These are phyloP conservation scores for Beroe forskalii DNA, from an alignment of 37 sponge, comb jelly and placozoan species.

Conservation along the genomic window DNA sequence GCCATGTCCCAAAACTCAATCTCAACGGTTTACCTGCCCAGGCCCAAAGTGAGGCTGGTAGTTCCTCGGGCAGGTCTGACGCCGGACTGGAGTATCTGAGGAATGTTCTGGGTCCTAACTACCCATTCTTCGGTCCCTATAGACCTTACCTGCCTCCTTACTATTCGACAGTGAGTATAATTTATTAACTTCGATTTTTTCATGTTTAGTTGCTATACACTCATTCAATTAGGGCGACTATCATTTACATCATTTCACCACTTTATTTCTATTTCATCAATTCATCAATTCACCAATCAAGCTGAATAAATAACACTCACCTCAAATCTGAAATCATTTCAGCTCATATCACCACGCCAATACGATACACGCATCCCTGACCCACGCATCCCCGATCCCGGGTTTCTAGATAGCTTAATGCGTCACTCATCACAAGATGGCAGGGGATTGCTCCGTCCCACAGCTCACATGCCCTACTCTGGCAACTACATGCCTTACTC, in stretches of 20 bases:
- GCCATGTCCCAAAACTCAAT: neutral
- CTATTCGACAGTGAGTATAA: neutral
- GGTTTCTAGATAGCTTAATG: too few relatives aligned
- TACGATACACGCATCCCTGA: neutral
- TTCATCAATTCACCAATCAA: too few relatives aligned
- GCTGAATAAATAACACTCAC: too few relatives aligned
- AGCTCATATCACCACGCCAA: constrained; percentile 25
- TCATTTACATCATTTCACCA: too few relatives aligned
- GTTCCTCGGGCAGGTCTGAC: neutral
- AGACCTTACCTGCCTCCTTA: neutral
- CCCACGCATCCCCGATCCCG: too few relatives aligned
- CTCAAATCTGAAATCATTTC: too few relatives aligned
- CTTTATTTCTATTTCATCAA: too few relatives aligned
- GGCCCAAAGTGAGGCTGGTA: neutral
- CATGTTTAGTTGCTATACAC: neutral
- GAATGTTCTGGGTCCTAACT: neutral
- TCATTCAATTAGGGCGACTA: too few relatives aligned
- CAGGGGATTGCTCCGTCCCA: neutral
- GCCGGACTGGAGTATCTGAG: neutral
- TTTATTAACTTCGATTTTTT: too few relatives aligned
- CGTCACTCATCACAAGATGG: too few relatives aligned
- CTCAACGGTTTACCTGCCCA: neutral
- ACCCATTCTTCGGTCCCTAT: neutral
- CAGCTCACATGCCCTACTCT: neutral
- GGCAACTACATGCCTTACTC: neutral